A percentile compares a stretch with the other conserved stretches of the same genome.
Evolutionary conservation across 2,797 vertebrate genomes (phyloP).

Genomic region (Masticophis lateralis): DNA sequence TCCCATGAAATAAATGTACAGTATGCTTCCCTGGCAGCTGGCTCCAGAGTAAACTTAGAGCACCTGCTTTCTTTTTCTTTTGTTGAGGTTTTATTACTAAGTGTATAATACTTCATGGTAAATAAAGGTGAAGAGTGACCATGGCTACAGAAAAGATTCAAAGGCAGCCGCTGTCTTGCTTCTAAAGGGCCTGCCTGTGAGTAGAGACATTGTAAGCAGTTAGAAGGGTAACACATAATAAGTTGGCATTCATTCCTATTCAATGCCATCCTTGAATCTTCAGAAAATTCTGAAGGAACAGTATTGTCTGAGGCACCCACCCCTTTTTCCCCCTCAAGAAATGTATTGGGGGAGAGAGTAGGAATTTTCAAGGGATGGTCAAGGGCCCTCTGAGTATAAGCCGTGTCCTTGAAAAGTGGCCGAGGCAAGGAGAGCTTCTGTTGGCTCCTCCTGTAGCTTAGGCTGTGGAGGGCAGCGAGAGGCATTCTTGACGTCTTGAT

Average conservation of each 20-base stretch:
- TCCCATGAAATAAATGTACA: conserved; percentile 42
- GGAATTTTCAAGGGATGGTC: conserved; percentile 1
- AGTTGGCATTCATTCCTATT: conserved; percentile 57
- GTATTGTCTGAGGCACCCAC: conserved; percentile 41
- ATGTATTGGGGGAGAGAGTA: background rate
- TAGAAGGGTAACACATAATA: conserved; percentile 71
- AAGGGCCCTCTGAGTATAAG: conserved; percentile 41
- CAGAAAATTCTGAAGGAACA: conserved; percentile 46
- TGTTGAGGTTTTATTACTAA: conserved; percentile 69
- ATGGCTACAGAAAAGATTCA: conserved; percentile 71
- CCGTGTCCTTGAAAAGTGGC: conserved; percentile 50
- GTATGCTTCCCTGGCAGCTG: conserved; percentile 64
- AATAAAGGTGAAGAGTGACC: conserved; percentile 81
- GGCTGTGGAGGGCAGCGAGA: background rate
- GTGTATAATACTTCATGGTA: conserved; percentile 82
- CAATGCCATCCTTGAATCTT: conserved; percentile 50
- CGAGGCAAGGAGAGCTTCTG: conserved; percentile 38
- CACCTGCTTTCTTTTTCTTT: conserved; percentile 71
- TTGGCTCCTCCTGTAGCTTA: conserved; percentile 48
- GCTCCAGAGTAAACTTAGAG: conserved; percentile 69
- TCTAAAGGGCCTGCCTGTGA: conserved; percentile 55
- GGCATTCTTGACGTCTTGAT: conserved; percentile 62
- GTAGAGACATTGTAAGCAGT: conserved; percentile 67
- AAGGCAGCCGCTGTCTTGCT: conserved; percentile 48
- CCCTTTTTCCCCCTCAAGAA: background rate